These are phyloP conservation scores for Drosophila ambigua DNA, from an alignment of 1,140 invertebrate species.

Conservation along the genomic window DNA sequence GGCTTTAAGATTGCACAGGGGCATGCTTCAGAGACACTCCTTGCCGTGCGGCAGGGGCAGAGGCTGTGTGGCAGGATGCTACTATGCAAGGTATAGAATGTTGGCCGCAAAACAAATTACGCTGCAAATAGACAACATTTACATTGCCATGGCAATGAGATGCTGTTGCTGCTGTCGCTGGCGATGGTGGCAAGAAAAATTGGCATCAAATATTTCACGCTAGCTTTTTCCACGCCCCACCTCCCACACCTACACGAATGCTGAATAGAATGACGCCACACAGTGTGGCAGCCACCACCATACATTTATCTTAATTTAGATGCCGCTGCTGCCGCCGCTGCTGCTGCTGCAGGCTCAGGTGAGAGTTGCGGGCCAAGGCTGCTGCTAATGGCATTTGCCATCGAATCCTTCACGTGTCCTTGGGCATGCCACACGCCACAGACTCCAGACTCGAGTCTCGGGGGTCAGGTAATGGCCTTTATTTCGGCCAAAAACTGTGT, in stretches of 20 bases:
- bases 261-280: slow-evolving; percentile 2
- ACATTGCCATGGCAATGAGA: slow-evolving; percentile 32
- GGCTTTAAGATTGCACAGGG: slow-evolving; percentile 42
- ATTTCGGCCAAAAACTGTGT: slow-evolving; percentile 34
- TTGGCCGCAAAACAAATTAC: slow-evolving; percentile 60
- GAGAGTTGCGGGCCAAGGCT: slow-evolving; percentile 33
- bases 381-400: slow-evolving; percentile 56
- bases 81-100: slow-evolving; percentile 8
- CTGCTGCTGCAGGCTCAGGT: slow-evolving; percentile 38
- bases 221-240: slow-evolving; percentile 42
- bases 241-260: slow-evolving; percentile 34
- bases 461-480: slow-evolving; percentile 55
- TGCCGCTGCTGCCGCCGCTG: slow-evolving; percentile 16
- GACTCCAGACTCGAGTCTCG: slow-evolving; percentile 7
- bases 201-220: slow-evolving; percentile 76
- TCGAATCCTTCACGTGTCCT: slow-evolving; percentile 77
- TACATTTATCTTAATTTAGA: slow-evolving; percentile 76
- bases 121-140: slow-evolving; percentile 73
- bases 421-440: slow-evolving; percentile 53
- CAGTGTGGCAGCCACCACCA: slow-evolving; percentile 24
- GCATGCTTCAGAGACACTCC: slow-evolving; percentile 19
- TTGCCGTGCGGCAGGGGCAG: background rate
- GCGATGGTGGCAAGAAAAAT: slow-evolving; percentile 61
- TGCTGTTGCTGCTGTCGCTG: background rate
- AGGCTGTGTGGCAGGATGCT: slow-evolving; percentile 17